A percentile compares a stretch with the other conserved stretches of the same genome.
These are phyloP conservation scores for Chrysopa pallens DNA, from an alignment of 1,140 invertebrate genomes.

Conservation along the genomic window DNA sequence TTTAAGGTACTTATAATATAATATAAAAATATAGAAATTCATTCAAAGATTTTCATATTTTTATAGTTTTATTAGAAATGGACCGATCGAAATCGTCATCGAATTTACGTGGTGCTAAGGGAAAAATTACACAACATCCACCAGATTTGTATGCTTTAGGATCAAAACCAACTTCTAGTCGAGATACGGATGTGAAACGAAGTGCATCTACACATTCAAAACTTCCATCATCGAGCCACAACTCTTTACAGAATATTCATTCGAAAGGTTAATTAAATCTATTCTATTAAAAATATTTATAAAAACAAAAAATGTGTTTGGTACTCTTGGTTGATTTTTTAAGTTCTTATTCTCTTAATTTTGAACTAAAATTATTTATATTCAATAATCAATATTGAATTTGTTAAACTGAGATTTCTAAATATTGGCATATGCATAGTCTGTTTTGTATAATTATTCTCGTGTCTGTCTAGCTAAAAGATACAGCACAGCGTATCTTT, in stretches of 20 bases:
- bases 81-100: constrained; percentile 30
- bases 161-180: constrained; percentile 28
- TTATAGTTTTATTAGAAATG: constrained; percentile 18
- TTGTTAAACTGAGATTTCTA: too few species aligned
- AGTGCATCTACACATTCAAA: constrained; percentile 28
- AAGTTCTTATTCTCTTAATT: constrained; percentile 4
- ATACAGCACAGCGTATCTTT: too few species aligned
- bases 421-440: too few species aligned
- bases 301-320: background rate
- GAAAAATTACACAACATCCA: constrained; percentile 40
- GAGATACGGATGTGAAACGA: constrained; percentile 32
- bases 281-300: constrained; percentile 3
- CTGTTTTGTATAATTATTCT: too few species aligned
- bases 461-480: too few species aligned
- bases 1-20: too few species aligned
- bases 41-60: too few species aligned
- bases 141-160: constrained; percentile 40
- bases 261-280: background rate
- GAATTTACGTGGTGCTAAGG: constrained; percentile 33
- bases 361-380: constrained; percentile 3
- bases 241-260: constrained; percentile 18
- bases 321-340: constrained; percentile 1
- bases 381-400: constrained; percentile 4
- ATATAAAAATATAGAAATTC: too few species aligned
- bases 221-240: constrained; percentile 20